These are phyloP conservation scores for Hydrolagus colliei DNA, from an alignment of 2,797 vertebrate genomes.

Conservation along the genomic window DNA sequence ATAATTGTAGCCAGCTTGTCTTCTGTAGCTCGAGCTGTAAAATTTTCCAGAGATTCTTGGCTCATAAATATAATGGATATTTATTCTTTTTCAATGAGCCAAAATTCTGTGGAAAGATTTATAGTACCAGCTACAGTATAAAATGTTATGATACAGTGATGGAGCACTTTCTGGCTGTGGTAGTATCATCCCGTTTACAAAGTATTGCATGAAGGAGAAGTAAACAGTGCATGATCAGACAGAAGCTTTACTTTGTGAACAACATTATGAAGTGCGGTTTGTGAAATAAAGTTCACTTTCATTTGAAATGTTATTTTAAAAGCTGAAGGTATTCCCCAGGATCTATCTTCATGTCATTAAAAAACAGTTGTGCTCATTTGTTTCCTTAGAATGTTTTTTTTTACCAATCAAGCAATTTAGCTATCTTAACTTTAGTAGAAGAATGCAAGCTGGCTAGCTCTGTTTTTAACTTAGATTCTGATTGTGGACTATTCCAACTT, in stretches of 20 bases:
- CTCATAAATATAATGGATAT: slow-evolving; percentile 31
- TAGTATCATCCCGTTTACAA: slow-evolving; percentile 9
- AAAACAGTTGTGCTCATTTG: not conserved
- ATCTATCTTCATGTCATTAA: not conserved
- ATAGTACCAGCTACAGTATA: slow-evolving; percentile 21
- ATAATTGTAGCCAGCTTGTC: slow-evolving; percentile 30
- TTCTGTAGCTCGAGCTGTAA: slow-evolving; percentile 17
- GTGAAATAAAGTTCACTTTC: not conserved
- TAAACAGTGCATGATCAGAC: too few species aligned
- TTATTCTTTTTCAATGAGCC: slow-evolving; percentile 24
- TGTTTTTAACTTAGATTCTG: too few species aligned
- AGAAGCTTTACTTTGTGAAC: not conserved
- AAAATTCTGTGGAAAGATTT: slow-evolving; percentile 30
- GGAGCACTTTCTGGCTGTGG: not conserved
- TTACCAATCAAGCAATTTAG: too few species aligned
- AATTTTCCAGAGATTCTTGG: slow-evolving; percentile 30
- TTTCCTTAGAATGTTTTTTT: not conserved
- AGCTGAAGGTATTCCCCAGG: too few species aligned
- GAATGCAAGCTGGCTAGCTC: too few species aligned
- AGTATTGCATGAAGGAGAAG: not conserved
- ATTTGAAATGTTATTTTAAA: not conserved
- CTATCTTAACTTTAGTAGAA: too few species aligned
- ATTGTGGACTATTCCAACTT: too few species aligned
- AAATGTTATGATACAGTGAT: slow-evolving; percentile 28
- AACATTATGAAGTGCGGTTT: not conserved